Conservation (phyloP, 2,888 invertebrate genomes). For the Tenthredo notha region DNA sequence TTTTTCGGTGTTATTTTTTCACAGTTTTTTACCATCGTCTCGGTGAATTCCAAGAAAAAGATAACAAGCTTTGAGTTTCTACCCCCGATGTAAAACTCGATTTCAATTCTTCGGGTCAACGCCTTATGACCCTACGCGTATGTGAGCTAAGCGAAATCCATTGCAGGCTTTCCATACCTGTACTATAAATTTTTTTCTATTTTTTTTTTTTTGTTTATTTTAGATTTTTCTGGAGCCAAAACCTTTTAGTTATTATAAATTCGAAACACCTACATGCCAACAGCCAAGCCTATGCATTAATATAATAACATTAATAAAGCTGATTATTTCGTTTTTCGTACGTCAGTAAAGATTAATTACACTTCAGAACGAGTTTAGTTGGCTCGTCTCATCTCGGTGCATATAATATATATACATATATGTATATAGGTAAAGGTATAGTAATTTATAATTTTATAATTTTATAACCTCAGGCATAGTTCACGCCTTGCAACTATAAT, state of each 20-base stretch:
- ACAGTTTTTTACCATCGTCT: background rate
- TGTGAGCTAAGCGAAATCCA: background rate
- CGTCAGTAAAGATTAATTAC: slow-evolving; percentile 33
- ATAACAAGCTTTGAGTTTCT: slow-evolving; percentile 17
- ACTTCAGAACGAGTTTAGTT: slow-evolving; percentile 20
- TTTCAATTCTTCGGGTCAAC: slow-evolving; percentile 6
- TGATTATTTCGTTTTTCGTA: slow-evolving; percentile 1
- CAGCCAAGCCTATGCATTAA: slow-evolving; percentile 14
- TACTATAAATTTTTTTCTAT: background rate
- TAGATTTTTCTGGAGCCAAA: background rate
- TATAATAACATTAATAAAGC: slow-evolving; percentile 32
- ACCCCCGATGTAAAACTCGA: background rate
- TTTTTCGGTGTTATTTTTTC: background rate
- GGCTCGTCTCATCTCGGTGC: slow-evolving; percentile 5
- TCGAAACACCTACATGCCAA: slow-evolving; percentile 9
- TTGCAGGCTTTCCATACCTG: background rate
- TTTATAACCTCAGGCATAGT: slow-evolving; percentile 21
- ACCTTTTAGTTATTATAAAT: background rate
- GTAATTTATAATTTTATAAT: slow-evolving; percentile 15
- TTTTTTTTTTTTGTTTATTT: background rate
- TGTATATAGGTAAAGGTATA: background rate
- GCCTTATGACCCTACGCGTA: background rate
- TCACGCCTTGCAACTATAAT: background rate
- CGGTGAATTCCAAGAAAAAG: slow-evolving; percentile 9
- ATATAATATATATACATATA: background rate